Conservation (phyloP, 2,888 invertebrate species). For the Meiosimyza decipiens region DNA sequence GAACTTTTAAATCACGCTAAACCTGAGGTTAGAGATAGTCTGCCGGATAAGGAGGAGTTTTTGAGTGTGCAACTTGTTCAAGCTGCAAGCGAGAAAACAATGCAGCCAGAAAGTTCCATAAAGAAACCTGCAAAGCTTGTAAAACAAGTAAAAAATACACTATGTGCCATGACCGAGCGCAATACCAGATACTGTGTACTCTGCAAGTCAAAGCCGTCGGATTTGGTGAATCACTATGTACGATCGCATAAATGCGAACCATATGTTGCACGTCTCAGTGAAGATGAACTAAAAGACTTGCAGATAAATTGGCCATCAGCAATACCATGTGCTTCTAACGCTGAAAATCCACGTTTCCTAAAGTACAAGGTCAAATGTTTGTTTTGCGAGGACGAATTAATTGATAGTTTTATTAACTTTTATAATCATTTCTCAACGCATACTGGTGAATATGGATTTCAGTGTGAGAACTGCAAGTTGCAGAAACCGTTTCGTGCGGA, state of each 20-base stretch:
- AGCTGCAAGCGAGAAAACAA: neutral
- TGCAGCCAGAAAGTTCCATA: too few species aligned
- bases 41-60: constrained; percentile 4
- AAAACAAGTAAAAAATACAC: neutral
- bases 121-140: constrained; percentile 9
- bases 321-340: neutral
- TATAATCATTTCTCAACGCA: constrained; percentile 51
- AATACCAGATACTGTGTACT: constrained; percentile 46
- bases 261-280: constrained; percentile 49
- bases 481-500: constrained; percentile 49
- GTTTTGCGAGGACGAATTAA: constrained; percentile 48
- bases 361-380: constrained; percentile 46
- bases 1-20: neutral
- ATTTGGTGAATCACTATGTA: constrained; percentile 52
- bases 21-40: neutral
- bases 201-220: constrained; percentile 47
- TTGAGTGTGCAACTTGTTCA: constrained; percentile 38
- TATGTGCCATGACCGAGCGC: constrained; percentile 43
- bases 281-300: constrained; percentile 43
- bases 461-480: constrained; percentile 47
- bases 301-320: constrained; percentile 46
- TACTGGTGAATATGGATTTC: constrained; percentile 53
- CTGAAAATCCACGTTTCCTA: constrained; percentile 7
- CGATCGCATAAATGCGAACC: constrained; percentile 51
- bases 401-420: constrained; percentile 47